A percentile compares a stretch with the other conserved stretches of the same genome.
phyloP scores from a whole-genome alignment of 2,888 invertebrate genomes.

The Chorisops tibialis region DNA sequence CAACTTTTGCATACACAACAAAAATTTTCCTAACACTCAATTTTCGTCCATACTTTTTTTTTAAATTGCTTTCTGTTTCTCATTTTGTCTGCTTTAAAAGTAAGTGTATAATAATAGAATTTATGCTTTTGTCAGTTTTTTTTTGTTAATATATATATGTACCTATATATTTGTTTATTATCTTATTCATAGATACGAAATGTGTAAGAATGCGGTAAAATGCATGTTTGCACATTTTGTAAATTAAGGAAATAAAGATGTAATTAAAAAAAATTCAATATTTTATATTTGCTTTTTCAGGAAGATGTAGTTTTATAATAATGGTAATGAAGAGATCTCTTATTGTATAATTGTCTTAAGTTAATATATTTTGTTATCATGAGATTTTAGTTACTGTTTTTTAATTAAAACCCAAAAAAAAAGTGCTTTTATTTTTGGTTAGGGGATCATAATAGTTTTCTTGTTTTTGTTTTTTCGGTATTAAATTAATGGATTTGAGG shows the following conservation, averaged over 20 bases:
- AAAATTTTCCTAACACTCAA: constrained; percentile 23
- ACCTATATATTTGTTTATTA: constrained; percentile 1
- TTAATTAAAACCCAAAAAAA: too few relatives aligned
- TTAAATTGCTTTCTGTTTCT: constrained; percentile 2
- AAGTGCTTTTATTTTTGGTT: too few relatives aligned
- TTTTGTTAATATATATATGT: constrained; percentile 6
- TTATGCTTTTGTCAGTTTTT: background rate
- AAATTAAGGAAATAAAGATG: constrained; percentile 20
- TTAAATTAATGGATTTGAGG: too few relatives aligned
- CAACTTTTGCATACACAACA: constrained; percentile 23
- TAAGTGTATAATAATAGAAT: background rate
- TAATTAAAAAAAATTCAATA: constrained; percentile 8
- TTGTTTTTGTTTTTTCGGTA: too few relatives aligned
- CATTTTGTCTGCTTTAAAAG: background rate
- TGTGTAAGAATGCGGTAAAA: background rate
- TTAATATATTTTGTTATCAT: background rate
- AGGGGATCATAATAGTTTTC: too few relatives aligned
- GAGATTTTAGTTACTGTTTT: too few relatives aligned
- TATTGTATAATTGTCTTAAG: background rate
- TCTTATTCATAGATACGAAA: constrained; percentile 15
- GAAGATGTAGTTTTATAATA: constrained; percentile 7
- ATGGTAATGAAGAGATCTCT: background rate
- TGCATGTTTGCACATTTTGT: background rate
- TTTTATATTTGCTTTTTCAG: constrained; percentile 2
- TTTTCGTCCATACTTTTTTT: background rate